Base-by-base conservation (phyloP, 2,113 vertebrate species). In the Crotalus tigris region DNA sequence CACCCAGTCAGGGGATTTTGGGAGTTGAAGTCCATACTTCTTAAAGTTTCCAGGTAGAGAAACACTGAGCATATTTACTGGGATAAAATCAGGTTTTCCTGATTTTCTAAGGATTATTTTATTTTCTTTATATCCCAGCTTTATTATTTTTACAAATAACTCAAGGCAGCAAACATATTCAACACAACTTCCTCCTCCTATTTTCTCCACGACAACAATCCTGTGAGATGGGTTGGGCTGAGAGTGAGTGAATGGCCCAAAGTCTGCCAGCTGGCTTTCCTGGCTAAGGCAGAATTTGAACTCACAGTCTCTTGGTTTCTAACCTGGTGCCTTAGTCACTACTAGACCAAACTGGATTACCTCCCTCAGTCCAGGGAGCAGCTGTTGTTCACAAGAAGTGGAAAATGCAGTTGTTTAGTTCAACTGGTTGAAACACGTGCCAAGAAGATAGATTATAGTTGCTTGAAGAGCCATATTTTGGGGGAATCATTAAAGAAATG, bases 341-440 rank as follows among this genome's bases (percentile, higher is more conserved):
- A 69, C 61, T 69, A 69, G 61, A 13, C 29, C 11, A 69, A 13
- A n/a, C 29, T 69, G 29, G 13, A 69, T 33, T 69, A 33, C 64
- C 12, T 5, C 15, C 61, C 4, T 61, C 29, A 54, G 13, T 91
- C 75, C 91, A 26, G 86, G 89, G 49, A 46, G 54, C 55, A 88
- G 46, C 49, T 86, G 85, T 58, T 46, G 51, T 55, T 59, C 57
- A 93, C 93, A 95, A 95, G 93, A 12, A 1, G 11, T 3, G 58
- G 90, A 91, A 85, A 44, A 92, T 94, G 95, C 75, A 75, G 69
- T 94, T 89, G 97, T 94, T 69, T 96, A 92, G 96, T 93, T 58
- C 93, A 95, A 19, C 88, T 93, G 51, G 64, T 81, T 94, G 91
- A 91, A 92, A 96, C 53, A 0, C 53, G 91, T 95, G 75, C 51